Evolutionary conservation across 2,888 invertebrate genomes (phyloP), one percentile per base, ranked within the genome.

Genomic region (Troides aeacus): DNA sequence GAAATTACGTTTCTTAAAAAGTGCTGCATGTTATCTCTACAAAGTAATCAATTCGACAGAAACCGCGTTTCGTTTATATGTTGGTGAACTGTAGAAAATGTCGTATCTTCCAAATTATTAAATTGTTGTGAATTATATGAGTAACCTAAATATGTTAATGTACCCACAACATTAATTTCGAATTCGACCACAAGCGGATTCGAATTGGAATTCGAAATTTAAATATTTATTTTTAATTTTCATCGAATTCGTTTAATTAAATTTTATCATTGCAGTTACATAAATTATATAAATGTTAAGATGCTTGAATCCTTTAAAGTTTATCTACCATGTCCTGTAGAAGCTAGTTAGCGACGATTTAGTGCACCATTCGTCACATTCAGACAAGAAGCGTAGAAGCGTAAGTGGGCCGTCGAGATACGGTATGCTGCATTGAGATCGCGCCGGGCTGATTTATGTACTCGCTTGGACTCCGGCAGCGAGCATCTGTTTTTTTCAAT

Each of bases 341-440:
- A 21, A 67, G 67, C 66, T 67, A 67, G 66, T 70, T 70, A 70
- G 70, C 64, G 66, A 70, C 70, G 64, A 70, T 70, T 70, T 70
- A 70, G 70, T 70, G 66, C 67, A 64, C 67, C 67, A 70, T 70
- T 67, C 70, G 67, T 70, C 70, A 70, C 66, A 70, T 56, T 61
- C 64, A 64, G 70, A 70, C 70, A 60, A 70, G 67, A 64, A 70
- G 67, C 64, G 67, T 67, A 66, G 60, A 63, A 61, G 66, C 66
- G 67, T 66, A 67, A 67, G 66, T 66, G 70, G 70, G 66, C 66
- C 70, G 68, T 64, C 68, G 66, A 70, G 70, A 70, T 70, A 70
- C 70, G 70, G 60, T 36, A 67, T 56, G 70, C 64, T 66, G 70
- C 57, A 64, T 66, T 60, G 63, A 70, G 67, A 64, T 70, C 66